Conservation (phyloP, 2,113 vertebrate genomes). For the Bambusicola thoracicus region DNA sequence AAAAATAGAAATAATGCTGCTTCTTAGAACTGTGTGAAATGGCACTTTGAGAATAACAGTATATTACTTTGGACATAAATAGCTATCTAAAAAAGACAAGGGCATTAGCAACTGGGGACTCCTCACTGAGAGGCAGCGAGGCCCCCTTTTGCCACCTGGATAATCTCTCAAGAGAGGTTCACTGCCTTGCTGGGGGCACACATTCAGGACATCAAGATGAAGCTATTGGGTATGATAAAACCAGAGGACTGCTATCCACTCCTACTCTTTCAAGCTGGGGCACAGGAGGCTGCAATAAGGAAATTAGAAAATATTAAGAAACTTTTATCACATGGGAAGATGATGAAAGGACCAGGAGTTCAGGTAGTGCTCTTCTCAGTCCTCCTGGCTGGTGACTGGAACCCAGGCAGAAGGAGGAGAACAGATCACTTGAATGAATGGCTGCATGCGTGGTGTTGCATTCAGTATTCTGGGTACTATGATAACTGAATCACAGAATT, state of each 20-base stretch:
- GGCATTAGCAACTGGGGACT: neutral
- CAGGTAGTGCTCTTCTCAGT: neutral
- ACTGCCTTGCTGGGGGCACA: no score
- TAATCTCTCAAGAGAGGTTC: neutral
- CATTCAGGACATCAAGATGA: neutral
- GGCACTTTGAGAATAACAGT: neutral
- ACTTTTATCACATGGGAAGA: neutral
- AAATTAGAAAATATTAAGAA: neutral
- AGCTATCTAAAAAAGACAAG: neutral
- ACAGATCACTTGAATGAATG: neutral
- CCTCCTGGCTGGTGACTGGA: neutral
- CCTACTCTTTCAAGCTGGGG: neutral
- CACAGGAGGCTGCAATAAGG: neutral
- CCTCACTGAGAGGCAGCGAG: neutral
- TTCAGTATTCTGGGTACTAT: no score
- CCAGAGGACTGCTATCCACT: neutral
- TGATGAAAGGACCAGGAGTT: neutral
- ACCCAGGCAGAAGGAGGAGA: neutral
- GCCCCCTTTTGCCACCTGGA: neutral
- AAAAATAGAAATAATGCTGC: neutral
- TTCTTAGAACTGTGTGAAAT: neutral
- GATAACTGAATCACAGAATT: no score
- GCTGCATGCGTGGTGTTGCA: no score
- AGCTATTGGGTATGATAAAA: neutral
- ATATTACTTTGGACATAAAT: neutral